Evolutionary conservation across 2,797 vertebrate species (phyloP).

Genomic region (Ptychobarbus kaznakovi): DNA sequence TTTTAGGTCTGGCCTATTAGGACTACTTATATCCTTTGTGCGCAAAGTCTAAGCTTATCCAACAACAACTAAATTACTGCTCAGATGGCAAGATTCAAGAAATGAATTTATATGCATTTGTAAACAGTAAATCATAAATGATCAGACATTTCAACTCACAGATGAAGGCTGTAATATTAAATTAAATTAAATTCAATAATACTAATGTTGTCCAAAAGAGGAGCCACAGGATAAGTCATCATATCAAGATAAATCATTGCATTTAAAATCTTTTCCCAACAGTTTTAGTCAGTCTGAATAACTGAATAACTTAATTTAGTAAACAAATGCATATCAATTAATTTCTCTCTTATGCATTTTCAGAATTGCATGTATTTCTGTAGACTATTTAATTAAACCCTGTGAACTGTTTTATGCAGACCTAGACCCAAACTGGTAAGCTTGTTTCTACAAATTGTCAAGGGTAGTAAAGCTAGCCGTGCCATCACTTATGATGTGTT

Average conservation of each 20-base stretch:
- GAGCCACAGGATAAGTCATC: not conserved
- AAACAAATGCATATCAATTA: not conserved
- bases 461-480: not conserved
- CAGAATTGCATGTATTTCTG: not conserved
- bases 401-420: not conserved
- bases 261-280: not conserved
- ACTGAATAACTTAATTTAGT: not conserved
- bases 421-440: not conserved
- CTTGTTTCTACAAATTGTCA: not conserved
- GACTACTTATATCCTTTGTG: no score
- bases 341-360: not conserved
- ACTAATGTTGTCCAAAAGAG: not conserved
- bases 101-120: no score
- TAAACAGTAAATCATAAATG: not conserved
- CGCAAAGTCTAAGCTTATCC: no score
- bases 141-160: not conserved
- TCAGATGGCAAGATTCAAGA: no score
- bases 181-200: no score
- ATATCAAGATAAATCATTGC: not conserved
- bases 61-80: no score
- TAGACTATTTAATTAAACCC: not conserved
- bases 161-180: not conserved
- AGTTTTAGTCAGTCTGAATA: not conserved
- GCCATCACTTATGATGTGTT: constrained; percentile 4
- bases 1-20: no score